phyloP scores from a whole-genome alignment of 2,113 vertebrate genomes.

The Eleginops maclovinus region DNA sequence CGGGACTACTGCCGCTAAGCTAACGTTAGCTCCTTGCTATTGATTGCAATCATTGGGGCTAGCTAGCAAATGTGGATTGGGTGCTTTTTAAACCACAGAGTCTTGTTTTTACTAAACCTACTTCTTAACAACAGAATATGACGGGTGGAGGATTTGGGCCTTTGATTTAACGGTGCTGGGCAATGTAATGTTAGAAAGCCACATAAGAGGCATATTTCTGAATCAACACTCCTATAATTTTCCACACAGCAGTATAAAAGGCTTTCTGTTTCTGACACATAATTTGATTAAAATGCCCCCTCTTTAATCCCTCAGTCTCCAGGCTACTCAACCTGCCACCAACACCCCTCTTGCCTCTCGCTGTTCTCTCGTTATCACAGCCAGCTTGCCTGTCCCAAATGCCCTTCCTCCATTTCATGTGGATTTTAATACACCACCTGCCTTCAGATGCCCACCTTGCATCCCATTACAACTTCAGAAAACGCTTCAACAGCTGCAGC shows the following conservation, averaged over 20 bases:
- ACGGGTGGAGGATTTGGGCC: background rate
- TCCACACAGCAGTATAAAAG: background rate
- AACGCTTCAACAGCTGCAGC: constrained; percentile 27
- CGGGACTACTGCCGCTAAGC: background rate
- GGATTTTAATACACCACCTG: constrained; percentile 60
- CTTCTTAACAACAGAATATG: background rate
- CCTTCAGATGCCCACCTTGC: constrained; percentile 46
- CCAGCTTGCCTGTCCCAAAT: constrained; percentile 60
- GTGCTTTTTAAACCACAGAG: too few relatives aligned
- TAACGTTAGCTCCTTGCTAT: background rate
- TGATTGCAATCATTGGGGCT: background rate
- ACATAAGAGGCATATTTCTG: background rate
- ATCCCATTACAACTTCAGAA: constrained; percentile 46
- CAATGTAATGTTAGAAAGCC: background rate
- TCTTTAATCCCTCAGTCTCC: constrained; percentile 43
- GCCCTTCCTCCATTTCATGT: constrained; percentile 52
- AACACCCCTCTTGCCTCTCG: constrained; percentile 59
- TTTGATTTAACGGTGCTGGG: too few relatives aligned
- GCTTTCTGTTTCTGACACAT: background rate
- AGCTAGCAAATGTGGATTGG: too few relatives aligned
- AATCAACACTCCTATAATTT: background rate
- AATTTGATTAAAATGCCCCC: constrained; percentile 52
- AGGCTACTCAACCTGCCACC: constrained; percentile 50
- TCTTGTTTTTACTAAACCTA: too few relatives aligned
- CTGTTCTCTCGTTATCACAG: constrained; percentile 70